A percentile compares a stretch with the other conserved stretches of the same genome.
phyloP scores from a whole-genome alignment of 2,113 vertebrate genomes.

The Hiodon tergisus region DNA sequence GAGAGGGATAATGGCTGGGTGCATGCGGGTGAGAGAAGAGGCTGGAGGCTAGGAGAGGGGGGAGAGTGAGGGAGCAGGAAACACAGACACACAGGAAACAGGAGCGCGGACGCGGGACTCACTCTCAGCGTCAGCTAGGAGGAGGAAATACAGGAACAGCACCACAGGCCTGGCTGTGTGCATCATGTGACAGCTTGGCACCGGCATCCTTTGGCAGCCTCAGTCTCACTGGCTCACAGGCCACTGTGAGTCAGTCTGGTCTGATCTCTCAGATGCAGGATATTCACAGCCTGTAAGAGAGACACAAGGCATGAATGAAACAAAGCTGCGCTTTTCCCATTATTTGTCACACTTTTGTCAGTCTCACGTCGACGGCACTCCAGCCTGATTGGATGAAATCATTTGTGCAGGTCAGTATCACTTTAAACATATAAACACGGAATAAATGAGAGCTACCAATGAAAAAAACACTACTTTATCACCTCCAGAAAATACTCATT shows the following conservation, averaged over 20 bases:
- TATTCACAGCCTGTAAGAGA: constrained; percentile 83
- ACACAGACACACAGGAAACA: neutral
- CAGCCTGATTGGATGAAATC: neutral
- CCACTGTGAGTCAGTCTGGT: constrained; percentile 68
- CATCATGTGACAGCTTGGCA: constrained; percentile 84
- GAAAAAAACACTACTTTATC: neutral
- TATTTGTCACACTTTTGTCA: constrained; percentile 59
- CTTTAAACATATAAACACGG: neutral
- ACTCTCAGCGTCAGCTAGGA: constrained; percentile 83
- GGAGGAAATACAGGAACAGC: constrained; percentile 76
- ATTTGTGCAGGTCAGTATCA: neutral
- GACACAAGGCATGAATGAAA: constrained; percentile 55
- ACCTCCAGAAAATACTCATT: no score
- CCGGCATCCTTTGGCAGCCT: constrained; percentile 77
- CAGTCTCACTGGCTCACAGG: constrained; percentile 75
- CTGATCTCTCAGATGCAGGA: constrained; percentile 77
- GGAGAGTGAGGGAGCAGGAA: neutral
- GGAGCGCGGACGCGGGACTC: constrained; percentile 52
- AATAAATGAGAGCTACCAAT: neutral
- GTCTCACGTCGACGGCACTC: constrained; percentile 16
- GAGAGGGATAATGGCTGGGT: neutral
- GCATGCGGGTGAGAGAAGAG: neutral
- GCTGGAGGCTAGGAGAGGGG: neutral
- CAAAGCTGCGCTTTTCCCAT: constrained; percentile 52
- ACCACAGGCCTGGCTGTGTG: constrained; percentile 70